These are phyloP conservation scores for Cephus pulcher DNA, from an alignment of 2,888 invertebrate species.

Conservation along the genomic window DNA sequence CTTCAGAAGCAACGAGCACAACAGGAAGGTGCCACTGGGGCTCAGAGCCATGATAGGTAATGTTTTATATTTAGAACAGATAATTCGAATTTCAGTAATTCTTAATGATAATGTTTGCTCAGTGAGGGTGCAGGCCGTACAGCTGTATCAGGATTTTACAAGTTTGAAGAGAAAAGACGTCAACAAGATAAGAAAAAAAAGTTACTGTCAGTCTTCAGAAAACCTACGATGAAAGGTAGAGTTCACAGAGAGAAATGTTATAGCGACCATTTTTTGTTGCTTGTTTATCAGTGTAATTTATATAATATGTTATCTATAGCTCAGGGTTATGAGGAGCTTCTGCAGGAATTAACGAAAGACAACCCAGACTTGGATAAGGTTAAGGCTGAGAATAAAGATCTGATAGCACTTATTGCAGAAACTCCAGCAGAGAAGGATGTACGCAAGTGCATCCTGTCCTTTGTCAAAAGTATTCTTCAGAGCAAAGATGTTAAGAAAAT, in stretches of 20 bases:
- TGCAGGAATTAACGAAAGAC: constrained; percentile 62
- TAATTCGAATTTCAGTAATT: not conserved
- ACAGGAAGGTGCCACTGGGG: constrained; percentile 44
- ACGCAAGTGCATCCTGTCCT: constrained; percentile 76
- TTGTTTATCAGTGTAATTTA: not conserved
- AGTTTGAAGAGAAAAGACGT: constrained; percentile 88
- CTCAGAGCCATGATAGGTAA: constrained; percentile 55
- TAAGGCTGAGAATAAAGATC: constrained; percentile 62
- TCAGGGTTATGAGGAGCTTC: constrained; percentile 63
- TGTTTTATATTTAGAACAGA: constrained; percentile 49
- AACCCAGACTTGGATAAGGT: constrained; percentile 70
- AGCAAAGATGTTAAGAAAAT: constrained; percentile 74
- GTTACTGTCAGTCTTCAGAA: constrained; percentile 82
- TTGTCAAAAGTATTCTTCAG: constrained; percentile 74
- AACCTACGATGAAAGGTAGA: constrained; percentile 75
- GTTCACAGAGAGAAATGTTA: not conserved
- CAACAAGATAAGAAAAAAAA: constrained; percentile 83
- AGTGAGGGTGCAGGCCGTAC: constrained; percentile 26
- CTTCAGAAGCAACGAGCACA: constrained; percentile 72
- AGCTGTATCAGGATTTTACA: constrained; percentile 74
- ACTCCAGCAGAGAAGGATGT: constrained; percentile 72
- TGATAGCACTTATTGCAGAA: constrained; percentile 51
- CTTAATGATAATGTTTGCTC: constrained; percentile 8
- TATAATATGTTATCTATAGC: constrained; percentile 47
- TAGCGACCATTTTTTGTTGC: not conserved